Base-by-base conservation (phyloP, 2,888 invertebrate species). In the Argyresthia goedartella region DNA sequence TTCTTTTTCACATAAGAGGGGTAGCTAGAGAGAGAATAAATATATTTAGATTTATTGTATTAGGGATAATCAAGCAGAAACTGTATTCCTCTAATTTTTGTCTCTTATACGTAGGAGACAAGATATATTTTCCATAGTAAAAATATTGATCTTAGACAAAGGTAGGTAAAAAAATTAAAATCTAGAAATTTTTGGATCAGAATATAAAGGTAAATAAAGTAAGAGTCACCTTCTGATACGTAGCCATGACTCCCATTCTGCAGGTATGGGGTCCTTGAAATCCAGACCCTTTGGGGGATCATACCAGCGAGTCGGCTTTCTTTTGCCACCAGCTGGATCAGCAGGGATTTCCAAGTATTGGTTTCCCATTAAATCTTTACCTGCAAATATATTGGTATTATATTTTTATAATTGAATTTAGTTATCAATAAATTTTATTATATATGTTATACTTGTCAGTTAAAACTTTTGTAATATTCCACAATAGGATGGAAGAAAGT, bases 171-270 rank as follows among this genome's bases (percentile, higher is more conserved):
- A 4, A 25, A 25, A 25, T 25, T 25, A 25, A 6, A 25, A n/a
- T n/a, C n/a, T 25, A 25, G 25, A 6, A 4, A 25, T 25, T 25
- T 25, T 25, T 4, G 6, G 9, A 39, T 39, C n/a, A n/a, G 10
- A 8, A 9, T 8, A 3, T 6, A 39, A 6, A n/a, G 39, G 39
- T 39, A 11, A 39, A 8, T 39, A 39, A 39, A 39, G n/a, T 39
- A 39, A 39, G n/a, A 3, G 8, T 41, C 73, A 88, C 76, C 90
- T 88, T 60, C 92, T 78, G 59, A 89, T 88, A 59, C 96, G 85
- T 48, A 96, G 76, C 96, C 96, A 96, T 8, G 95, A 88, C 68
- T 95, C 94, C 96, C 96, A 96, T 76, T 96, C 96, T 0, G 93
- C 89, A 0, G 96, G 94, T 61, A 94, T 67, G 64, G 94, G 93